phyloP scores from a whole-genome alignment of 2,797 vertebrate genomes.

The Notoglanidium macrostoma region DNA sequence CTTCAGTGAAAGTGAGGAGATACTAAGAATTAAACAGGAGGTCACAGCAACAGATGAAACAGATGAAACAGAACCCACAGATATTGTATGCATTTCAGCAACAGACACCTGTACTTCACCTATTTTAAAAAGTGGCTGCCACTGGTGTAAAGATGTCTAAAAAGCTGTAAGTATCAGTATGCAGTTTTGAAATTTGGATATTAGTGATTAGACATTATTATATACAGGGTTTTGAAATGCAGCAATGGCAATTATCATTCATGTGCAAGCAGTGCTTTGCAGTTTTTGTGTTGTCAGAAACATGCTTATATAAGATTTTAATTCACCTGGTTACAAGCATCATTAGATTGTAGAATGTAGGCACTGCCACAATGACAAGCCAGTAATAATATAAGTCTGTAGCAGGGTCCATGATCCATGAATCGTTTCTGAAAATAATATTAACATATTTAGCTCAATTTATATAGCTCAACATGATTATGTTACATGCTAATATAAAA shows the following conservation, averaged over 20 bases:
- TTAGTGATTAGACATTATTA: neutral
- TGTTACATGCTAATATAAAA: neutral
- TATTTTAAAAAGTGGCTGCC: neutral
- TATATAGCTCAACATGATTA: too few relatives aligned
- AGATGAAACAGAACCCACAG: too few relatives aligned
- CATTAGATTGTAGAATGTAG: slow-evolving; percentile 94
- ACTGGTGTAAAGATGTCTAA: neutral
- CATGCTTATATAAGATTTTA: neutral
- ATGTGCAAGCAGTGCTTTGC: neutral
- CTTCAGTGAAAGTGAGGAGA: too few relatives aligned
- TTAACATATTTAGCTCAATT: neutral
- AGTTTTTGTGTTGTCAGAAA: neutral
- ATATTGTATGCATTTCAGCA: too few relatives aligned
- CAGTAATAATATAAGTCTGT: slow-evolving; percentile 89
- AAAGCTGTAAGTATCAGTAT: neutral
- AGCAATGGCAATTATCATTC: neutral
- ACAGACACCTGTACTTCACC: neutral
- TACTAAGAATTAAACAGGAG: too few relatives aligned
- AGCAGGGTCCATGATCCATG: slow-evolving; percentile 88
- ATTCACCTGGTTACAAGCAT: slow-evolving; percentile 89
- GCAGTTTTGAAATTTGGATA: neutral
- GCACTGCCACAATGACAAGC: slow-evolving; percentile 81
- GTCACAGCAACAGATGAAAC: too few relatives aligned
- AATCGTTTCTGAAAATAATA: slow-evolving; percentile 77
- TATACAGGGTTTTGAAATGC: neutral